These are phyloP conservation scores for Antedon bifida DNA, from an alignment of 35 echinoderm and acorn worm species.

Conservation along the genomic window DNA sequence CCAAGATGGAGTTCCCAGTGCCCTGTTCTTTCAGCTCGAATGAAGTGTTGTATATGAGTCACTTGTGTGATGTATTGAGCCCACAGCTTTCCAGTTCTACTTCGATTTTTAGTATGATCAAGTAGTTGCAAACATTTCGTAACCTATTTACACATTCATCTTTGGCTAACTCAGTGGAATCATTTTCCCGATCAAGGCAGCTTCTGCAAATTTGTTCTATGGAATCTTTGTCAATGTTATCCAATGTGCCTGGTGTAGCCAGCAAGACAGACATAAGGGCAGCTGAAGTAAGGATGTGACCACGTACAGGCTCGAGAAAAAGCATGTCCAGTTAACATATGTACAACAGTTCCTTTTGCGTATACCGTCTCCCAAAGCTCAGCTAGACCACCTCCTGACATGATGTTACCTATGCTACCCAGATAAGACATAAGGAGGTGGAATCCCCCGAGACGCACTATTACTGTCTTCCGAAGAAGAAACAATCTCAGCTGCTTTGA, in stretches of 20 bases:
- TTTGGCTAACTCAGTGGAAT: conserved; percentile 2
- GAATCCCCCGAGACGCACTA: conserved; percentile 41
- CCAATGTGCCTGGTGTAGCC: conserved; percentile 20
- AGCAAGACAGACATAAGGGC: conserved; percentile 28
- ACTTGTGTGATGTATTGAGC: conserved; percentile 29
- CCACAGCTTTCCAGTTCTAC: conserved; percentile 30
- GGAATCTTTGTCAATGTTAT: conserved; percentile 15
- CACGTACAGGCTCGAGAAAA: conserved; percentile 21
- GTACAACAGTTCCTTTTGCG: conserved; percentile 27
- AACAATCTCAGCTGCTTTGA: conserved; percentile 21
- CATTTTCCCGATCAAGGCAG: conserved; percentile 17
- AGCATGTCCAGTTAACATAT: conserved; percentile 35
- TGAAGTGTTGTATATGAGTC: conserved; percentile 23
- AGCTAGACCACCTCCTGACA: conserved; percentile 42
- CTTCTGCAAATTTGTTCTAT: conserved; percentile 10
- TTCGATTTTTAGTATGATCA: conserved; percentile 20
- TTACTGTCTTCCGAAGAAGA: conserved; percentile 16
- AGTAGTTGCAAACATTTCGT: conserved; percentile 24
- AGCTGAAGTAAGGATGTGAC: conserved; percentile 31
- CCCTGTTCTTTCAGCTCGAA: conserved; percentile 40
- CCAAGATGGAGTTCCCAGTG: conserved; percentile 37
- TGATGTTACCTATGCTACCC: conserved; percentile 39
- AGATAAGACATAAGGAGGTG: conserved; percentile 42
- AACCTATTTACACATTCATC: conserved; percentile 1
- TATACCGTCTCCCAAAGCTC: conserved; percentile 44